Conservation (phyloP, 30 jellyfish, hydroid and myxozoan species). For the Chrysaora quinquecirrha region DNA sequence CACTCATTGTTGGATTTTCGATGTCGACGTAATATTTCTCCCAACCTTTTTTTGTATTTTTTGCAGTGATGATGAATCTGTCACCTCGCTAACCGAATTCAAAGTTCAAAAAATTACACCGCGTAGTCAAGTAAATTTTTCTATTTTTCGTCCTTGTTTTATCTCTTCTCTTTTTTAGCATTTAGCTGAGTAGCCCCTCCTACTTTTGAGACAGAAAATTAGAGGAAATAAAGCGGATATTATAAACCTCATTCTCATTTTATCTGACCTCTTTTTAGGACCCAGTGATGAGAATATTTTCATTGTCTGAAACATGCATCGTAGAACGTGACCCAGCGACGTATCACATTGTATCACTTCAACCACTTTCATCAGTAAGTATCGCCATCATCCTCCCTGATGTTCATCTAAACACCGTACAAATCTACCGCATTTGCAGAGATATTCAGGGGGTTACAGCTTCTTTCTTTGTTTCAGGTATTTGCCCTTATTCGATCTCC, state of each 20-base stretch:
- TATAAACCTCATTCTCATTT: no score
- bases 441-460: no score
- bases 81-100: conserved; percentile 89
- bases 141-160: background rate
- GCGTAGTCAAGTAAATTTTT: conserved; percentile 63
- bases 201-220: no score
- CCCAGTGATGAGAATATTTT: conserved; percentile 87
- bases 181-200: no score
- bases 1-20: no score
- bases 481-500: conserved; percentile 82
- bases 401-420: no score
- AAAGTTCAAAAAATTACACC: conserved; percentile 84
- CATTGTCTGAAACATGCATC: conserved; percentile 92
- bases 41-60: no score
- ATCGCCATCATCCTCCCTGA: no score
- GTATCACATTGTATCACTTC: conserved; percentile 81
- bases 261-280: no score
- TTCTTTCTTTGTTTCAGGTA: conserved; percentile 58
- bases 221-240: no score
- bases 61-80: conserved; percentile 91
- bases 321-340: conserved; percentile 96
- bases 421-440: no score
- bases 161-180: background rate
- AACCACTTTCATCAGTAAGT: conserved; percentile 83
- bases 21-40: no score